Percentiles rank a stretch among this genome's conserved stretches.
phyloP scores from a whole-genome alignment of 2,888 invertebrate genomes.

The Gymnoscelis rufifasciata region DNA sequence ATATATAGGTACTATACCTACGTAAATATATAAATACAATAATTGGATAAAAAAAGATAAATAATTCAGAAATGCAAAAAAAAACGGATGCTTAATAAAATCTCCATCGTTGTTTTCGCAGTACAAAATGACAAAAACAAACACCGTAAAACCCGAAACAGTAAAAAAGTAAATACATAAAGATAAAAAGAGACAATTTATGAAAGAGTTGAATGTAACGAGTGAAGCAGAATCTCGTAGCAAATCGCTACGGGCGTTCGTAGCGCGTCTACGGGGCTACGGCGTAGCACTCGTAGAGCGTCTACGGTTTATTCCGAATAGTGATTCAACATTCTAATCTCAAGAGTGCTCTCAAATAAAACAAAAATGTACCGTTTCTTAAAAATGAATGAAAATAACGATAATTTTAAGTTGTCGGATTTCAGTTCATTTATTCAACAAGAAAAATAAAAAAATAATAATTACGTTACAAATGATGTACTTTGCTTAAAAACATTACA shows the following conservation, averaged over 20 bases:
- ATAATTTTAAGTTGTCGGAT: conserved; percentile 2
- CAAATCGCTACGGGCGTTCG: conserved; percentile 25
- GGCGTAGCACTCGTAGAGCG: conserved; percentile 29
- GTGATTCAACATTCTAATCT: conserved; percentile 27
- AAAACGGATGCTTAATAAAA: too few species aligned
- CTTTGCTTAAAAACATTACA: too few species aligned
- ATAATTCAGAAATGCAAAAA: too few species aligned
- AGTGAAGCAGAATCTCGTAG: conserved; percentile 16
- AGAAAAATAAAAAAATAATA: too few species aligned
- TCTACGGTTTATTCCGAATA: conserved; percentile 15
- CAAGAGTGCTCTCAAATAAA: conserved; percentile 30
- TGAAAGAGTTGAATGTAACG: conserved; percentile 8
- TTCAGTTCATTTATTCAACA: not conserved
- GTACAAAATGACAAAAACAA: too few species aligned
- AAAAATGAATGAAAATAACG: not conserved
- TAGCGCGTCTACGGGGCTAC: conserved; percentile 14
- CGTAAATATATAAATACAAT: too few species aligned
- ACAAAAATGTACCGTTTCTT: conserved; percentile 26
- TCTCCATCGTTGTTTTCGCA: too few species aligned
- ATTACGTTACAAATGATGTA: too few species aligned
- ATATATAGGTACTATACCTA: too few species aligned
- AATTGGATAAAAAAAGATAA: too few species aligned
- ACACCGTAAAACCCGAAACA: conserved; percentile 5
- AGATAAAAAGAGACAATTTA: not conserved
- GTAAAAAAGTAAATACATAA: conserved; percentile 2